Base-by-base conservation (phyloP, 1,140 invertebrate genomes). In the Cephus cinctus region DNA sequence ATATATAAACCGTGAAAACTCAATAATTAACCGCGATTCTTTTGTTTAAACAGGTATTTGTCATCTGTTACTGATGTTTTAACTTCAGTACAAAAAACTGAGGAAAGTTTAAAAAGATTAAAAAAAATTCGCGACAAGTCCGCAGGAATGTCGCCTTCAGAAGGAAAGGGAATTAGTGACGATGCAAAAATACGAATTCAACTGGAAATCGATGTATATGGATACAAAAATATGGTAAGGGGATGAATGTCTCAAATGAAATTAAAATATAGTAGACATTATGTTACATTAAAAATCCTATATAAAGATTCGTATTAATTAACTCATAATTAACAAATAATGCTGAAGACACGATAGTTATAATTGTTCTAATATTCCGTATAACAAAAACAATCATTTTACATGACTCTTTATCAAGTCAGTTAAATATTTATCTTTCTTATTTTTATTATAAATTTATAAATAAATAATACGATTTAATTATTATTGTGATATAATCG, bases 141-240 rank as follows among this genome's bases (percentile, higher is more conserved):
- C 23, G 75, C 77, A 38, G 79, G 80, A 19, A 60, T 73, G 38
- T 68, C 65, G 18, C 64, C 60, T 34, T 73, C 78, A 4, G 78
- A 78, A 52, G 61, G 46, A 47, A 50, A 74, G 71, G 75, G 86
- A 67, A 73, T 83, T 12, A 83, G 79, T 6, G 95, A 98, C 69
- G 94, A 96, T 73, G 91, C 95, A 67, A 98, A 97, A 78, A 97
- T 97, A 69, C 80, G 94, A 34, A 78, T 89, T 47, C 95, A 98
- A 70, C 78, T 98, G 12, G 84, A 86, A 55, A 82, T 95, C 6
- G 95, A 98, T 80, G 89, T 96, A 5, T 71, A 83, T 16, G 75
- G 74, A 20, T 89, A 84, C 58, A 56, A 59, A 15, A 53, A 59
- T 43, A 67, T 63, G 57, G 70, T 77, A 61, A 52, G 49, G n/a